A percentile compares a stretch with the other conserved stretches of the same genome.
Evolutionary conservation across 2,113 vertebrate species (phyloP).

Genomic region (Syrmaticus mikado): DNA sequence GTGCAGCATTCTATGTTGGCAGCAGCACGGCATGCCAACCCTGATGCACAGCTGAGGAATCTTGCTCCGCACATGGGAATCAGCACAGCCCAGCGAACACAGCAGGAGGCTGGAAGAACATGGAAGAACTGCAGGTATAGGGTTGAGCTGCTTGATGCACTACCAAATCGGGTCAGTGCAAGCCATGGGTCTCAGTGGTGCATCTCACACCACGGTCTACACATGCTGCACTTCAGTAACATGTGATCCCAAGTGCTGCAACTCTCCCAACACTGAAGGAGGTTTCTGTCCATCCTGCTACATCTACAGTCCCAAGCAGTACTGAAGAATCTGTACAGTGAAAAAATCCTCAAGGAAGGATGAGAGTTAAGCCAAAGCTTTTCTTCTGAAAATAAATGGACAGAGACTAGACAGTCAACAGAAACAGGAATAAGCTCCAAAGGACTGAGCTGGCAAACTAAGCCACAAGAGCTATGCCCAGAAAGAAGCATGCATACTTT

Average conservation of each 20-base stretch:
- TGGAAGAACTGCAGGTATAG: not conserved
- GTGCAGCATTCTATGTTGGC: rapidly evolving
- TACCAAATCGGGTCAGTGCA: not conserved
- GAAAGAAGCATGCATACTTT: not conserved
- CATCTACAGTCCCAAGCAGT: rapidly evolving
- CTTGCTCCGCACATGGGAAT: rapidly evolving
- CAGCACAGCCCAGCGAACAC: rapidly evolving
- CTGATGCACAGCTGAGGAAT: rapidly evolving
- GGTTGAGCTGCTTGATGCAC: rapidly evolving
- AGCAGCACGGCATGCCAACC: not conserved
- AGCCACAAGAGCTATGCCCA: not conserved
- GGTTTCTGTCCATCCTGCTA: not conserved
- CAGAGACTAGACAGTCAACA: not conserved
- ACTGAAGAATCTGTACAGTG: not conserved
- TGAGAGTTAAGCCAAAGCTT: not conserved
- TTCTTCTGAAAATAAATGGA: not conserved
- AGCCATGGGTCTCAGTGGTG: rapidly evolving
- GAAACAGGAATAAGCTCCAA: not conserved
- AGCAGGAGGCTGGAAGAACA: not conserved
- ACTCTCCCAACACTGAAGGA: not conserved
- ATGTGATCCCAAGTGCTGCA: rapidly evolving
- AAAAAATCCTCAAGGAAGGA: not conserved
- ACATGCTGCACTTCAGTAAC: rapidly evolving
- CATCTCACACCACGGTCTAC: not conserved
- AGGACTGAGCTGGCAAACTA: not conserved